A percentile compares a stretch with the other conserved stretches of the same genome.
These are phyloP conservation scores for Heterocephalus glaber DNA, from an alignment of 2,113 vertebrate species.

Conservation along the genomic window DNA sequence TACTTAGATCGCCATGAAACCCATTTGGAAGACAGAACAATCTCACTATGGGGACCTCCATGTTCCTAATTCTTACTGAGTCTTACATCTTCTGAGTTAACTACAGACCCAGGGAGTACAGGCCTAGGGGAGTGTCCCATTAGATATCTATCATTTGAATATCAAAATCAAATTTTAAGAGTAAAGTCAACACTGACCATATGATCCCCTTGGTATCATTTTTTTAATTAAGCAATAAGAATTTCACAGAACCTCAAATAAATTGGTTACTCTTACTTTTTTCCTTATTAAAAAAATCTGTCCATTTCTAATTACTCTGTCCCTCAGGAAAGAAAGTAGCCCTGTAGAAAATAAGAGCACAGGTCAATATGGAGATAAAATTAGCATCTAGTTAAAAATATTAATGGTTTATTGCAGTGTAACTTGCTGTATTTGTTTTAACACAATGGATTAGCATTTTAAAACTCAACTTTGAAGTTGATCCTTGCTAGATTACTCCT, in stretches of 20 bases:
- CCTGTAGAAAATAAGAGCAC: not conserved
- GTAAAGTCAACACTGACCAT: not conserved
- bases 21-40: not conserved
- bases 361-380: conserved; percentile 16
- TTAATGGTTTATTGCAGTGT: not conserved
- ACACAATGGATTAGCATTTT: not conserved
- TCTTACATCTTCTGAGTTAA: not conserved
- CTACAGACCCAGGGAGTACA: not conserved
- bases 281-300: not conserved
- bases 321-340: not conserved
- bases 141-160: not conserved
- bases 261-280: not conserved
- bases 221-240: not conserved
- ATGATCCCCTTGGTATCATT: not conserved
- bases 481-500: not conserved
- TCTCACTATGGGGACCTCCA: not conserved
- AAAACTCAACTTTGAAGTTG: not conserved
- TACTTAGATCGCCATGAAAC: not conserved
- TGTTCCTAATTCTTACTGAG: not conserved
- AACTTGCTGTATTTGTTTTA: not conserved
- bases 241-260: not conserved
- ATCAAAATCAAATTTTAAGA: conserved; percentile 9
- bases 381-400: not conserved
- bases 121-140: not conserved
- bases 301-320: not conserved